Base-by-base conservation (phyloP, 2,888 invertebrate genomes). In the Meandrusa payeni region DNA sequence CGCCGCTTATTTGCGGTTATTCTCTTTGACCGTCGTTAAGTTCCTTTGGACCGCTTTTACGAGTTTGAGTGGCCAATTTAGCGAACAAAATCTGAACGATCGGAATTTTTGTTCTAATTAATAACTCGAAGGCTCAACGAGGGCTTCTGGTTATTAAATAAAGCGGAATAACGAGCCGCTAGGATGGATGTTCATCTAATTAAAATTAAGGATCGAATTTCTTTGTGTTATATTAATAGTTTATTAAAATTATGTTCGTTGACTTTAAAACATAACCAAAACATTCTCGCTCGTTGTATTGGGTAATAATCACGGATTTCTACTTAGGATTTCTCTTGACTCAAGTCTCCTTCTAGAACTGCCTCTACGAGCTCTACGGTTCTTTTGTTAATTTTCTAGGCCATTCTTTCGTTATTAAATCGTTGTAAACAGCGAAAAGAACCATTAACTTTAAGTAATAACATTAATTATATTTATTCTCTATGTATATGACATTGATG, bases 1-100 rank as follows among this genome's bases (percentile, higher is more conserved):
- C 77, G 81, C 76, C 73, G 81, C 83, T 86, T 87, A 83, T 86
- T 87, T 87, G 86, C 79, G 86, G 86, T 86, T 85, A 86, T 85
- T 80, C 86, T 80, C 85, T 86, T 86, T 87, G 86, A 86, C 87
- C 86, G 86, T 83, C 86, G 82, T 87, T 85, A 85, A 81, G 81
- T 78, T 86, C 76, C 81, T 76, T 76, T 70, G 69, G 79, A 79
- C 75, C 76, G 80, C 80, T 80, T 83, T 83, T 80, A 82, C 78
- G 80, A 81, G 80, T 85, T 86, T 69, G 77, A 87, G 87, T 80
- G 81, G 85, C 82, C 86, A 85, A 86, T 86, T 85, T 82, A 74
- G 68, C 74, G 76, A 77, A 77, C 76, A 69, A 80, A 86, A 83
- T 83, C 80, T 78, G 77, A 77, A 76, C 85, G 82, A 85, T 86